phyloP scores from a whole-genome alignment of 2,888 invertebrate genomes.

The Pyrgus malvae region DNA sequence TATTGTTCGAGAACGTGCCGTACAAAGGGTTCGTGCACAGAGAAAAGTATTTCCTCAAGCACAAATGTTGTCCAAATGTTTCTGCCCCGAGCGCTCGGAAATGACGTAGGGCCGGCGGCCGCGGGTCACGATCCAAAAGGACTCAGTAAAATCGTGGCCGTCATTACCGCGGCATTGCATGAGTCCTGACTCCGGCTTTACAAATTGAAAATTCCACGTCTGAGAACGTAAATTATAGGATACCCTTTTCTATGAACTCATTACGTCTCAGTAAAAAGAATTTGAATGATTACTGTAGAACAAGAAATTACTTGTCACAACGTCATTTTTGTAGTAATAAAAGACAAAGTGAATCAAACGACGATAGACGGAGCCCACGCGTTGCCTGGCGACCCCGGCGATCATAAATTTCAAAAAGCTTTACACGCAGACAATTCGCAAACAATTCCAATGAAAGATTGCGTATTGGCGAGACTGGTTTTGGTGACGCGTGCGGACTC shows the following conservation, averaged over 20 bases:
- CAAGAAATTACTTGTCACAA: too few relatives aligned
- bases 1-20: slow-evolving; percentile 24
- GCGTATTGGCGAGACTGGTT: slow-evolving; percentile 32
- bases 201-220: slow-evolving; percentile 26
- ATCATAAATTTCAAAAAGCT: slow-evolving; percentile 18
- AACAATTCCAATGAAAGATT: slow-evolving; percentile 36
- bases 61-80: slow-evolving; percentile 50
- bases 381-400: not conserved
- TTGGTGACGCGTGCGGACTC: slow-evolving; percentile 33
- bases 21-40: slow-evolving; percentile 30
- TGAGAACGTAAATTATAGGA: slow-evolving; percentile 31
- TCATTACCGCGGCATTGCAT: slow-evolving; percentile 48
- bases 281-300: not conserved
- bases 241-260: slow-evolving; percentile 3
- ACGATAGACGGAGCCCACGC: slow-evolving; percentile 20
- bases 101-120: slow-evolving; percentile 43
- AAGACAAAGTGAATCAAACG: slow-evolving; percentile 16
- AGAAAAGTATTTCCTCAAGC: slow-evolving; percentile 37
- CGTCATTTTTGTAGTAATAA: too few relatives aligned
- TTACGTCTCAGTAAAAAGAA: slow-evolving; percentile 8
- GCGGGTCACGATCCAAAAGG: slow-evolving; percentile 50
- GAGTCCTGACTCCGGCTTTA: slow-evolving; percentile 36
- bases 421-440: slow-evolving; percentile 25
- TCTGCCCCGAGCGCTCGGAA: slow-evolving; percentile 45
- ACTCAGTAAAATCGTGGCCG: slow-evolving; percentile 44